These are phyloP conservation scores for Griposia aprilina DNA, from an alignment of 2,888 invertebrate species.

Conservation along the genomic window DNA sequence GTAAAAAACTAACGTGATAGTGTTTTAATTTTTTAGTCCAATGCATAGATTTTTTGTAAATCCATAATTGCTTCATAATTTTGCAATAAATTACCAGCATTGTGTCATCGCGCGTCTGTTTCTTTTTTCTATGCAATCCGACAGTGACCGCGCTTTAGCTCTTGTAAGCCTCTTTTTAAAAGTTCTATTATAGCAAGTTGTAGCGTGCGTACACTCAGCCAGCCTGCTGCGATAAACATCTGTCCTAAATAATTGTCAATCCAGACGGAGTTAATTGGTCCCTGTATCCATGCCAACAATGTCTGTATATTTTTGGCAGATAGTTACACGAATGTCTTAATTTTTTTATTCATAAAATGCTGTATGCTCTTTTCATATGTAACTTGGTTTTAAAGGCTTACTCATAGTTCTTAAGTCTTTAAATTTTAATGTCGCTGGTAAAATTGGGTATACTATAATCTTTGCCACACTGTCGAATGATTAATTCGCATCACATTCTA, in stretches of 20 bases:
- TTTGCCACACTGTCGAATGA: not conserved
- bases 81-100: too few relatives aligned
- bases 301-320: conserved; percentile 33
- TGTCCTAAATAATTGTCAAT: conserved; percentile 69
- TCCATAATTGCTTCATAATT: too few relatives aligned
- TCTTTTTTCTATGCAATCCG: too few relatives aligned
- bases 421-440: not conserved
- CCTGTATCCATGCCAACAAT: conserved; percentile 30
- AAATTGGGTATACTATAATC: not conserved
- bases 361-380: not conserved
- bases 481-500: not conserved
- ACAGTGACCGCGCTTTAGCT: too few relatives aligned
- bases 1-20: too few relatives aligned
- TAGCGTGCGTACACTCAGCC: conserved; percentile 5
- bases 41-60: too few relatives aligned
- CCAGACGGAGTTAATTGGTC: conserved; percentile 70
- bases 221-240: conserved; percentile 38
- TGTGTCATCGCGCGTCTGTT: too few relatives aligned
- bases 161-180: conserved; percentile 1
- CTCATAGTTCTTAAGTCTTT: not conserved
- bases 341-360: not conserved
- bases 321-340: not conserved
- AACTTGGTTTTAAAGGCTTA: not conserved
- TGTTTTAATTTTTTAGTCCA: too few relatives aligned
- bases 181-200: not conserved